Percentiles rank a stretch among this genome's conserved stretches.
Evolutionary conservation across 2,113 vertebrate genomes (phyloP).

Genomic region (Thunnus thynnus): DNA sequence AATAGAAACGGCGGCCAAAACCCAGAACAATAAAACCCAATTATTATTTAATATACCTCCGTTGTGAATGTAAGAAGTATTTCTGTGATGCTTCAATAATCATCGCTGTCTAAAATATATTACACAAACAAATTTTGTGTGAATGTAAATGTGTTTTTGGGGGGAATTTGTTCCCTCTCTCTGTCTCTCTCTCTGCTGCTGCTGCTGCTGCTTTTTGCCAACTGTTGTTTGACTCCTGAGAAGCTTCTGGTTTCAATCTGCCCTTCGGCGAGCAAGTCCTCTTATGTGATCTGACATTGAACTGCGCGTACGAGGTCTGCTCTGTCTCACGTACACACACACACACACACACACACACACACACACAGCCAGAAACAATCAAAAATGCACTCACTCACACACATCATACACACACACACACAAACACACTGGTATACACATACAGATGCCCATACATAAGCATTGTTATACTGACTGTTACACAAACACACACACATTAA

Average conservation of each 20-base stretch:
- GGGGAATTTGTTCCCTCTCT: not conserved
- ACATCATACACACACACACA: not conserved
- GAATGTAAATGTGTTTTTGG: not conserved
- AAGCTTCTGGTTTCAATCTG: slow-evolving; percentile 52
- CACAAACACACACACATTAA: not conserved
- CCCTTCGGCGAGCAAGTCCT: slow-evolving; percentile 22
- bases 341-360: slow-evolving; percentile 35
- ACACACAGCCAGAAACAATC: slow-evolving; percentile 13
- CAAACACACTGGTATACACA: too few species aligned
- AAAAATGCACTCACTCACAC: not conserved
- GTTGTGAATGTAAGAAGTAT: too few species aligned
- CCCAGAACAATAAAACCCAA: too few species aligned
- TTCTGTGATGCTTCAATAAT: too few species aligned
- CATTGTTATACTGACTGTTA: too few species aligned
- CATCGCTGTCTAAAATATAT: not conserved
- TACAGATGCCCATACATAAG: too few species aligned
- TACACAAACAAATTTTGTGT: not conserved
- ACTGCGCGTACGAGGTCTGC: slow-evolving; percentile 17
- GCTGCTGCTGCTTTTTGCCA: not conserved
- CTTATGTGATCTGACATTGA: slow-evolving; percentile 55
- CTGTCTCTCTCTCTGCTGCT: not conserved
- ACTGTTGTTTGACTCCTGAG: slow-evolving; percentile 26
- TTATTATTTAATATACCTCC: too few species aligned
- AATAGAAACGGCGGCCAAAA: too few species aligned
- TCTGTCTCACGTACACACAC: slow-evolving; percentile 24